phyloP scores from a whole-genome alignment of 2,113 vertebrate genomes.

The Anguilla japonica region DNA sequence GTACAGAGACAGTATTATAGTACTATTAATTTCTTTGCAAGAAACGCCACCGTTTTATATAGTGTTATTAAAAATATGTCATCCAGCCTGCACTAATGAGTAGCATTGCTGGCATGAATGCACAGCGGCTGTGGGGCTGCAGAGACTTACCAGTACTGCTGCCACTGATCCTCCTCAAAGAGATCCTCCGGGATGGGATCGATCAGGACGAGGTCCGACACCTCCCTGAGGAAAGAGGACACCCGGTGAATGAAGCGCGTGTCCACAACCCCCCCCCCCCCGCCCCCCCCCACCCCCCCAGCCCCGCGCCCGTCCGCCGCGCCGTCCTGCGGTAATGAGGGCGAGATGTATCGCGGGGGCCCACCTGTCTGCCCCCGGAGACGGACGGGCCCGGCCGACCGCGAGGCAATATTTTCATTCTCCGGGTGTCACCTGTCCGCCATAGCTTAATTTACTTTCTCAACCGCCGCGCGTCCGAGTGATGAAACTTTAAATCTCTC shows the following conservation, averaged over 20 bases:
- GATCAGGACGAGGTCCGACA: constrained; percentile 77
- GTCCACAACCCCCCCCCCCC: constrained; percentile 23
- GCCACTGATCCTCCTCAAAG: constrained; percentile 72
- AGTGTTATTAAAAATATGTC: no score
- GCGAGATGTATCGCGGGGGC: constrained; percentile 42
- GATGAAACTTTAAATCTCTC: constrained; percentile 65
- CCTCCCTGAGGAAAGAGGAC: constrained; percentile 66
- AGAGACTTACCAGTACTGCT: constrained; percentile 73
- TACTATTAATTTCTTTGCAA: no score
- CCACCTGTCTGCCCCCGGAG: constrained; percentile 28
- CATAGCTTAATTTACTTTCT: constrained; percentile 52
- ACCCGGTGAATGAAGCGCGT: constrained; percentile 36
- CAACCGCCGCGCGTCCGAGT: constrained; percentile 43
- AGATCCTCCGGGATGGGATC: constrained; percentile 75
- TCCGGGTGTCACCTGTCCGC: constrained; percentile 46
- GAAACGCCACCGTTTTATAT: no score
- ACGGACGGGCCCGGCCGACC: constrained; percentile 40
- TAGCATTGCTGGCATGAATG: no score
- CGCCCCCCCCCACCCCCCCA: constrained; percentile 20
- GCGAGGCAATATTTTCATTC: constrained; percentile 55
- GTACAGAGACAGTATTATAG: no score
- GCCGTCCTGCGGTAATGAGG: constrained; percentile 44
- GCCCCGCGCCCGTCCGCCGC: constrained; percentile 31
- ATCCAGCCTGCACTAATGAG: no score
- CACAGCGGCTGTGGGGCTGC: neutral